A percentile compares a stretch with the other conserved stretches of the same genome.
These are phyloP conservation scores for Seladonia tumulorum DNA, from an alignment of 2,888 invertebrate genomes.

Conservation along the genomic window DNA sequence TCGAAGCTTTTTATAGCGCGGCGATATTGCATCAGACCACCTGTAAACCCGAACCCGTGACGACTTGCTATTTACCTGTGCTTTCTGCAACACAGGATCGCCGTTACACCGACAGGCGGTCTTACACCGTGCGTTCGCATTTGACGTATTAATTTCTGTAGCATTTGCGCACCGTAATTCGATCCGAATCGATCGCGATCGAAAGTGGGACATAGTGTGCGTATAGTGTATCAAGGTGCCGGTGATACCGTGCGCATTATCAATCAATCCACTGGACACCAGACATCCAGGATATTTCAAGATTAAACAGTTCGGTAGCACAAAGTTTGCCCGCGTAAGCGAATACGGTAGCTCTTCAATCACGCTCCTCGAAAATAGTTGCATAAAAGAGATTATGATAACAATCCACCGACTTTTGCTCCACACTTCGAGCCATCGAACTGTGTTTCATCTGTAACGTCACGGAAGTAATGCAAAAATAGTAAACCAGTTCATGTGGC, in stretches of 20 bases:
- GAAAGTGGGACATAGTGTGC: constrained; percentile 45
- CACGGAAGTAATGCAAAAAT: neutral
- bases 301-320: neutral
- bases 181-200: constrained; percentile 54
- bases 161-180: constrained; percentile 53
- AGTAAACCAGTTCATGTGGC: too few species aligned
- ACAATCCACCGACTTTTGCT: neutral
- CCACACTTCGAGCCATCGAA: neutral
- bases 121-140: constrained; percentile 25
- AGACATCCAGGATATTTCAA: neutral
- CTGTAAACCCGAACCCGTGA: constrained; percentile 45
- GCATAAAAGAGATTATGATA: neutral
- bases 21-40: constrained; percentile 33
- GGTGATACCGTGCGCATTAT: constrained; percentile 12
- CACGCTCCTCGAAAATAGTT: neutral
- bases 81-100: constrained; percentile 50
- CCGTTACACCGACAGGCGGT: constrained; percentile 42
- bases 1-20: neutral
- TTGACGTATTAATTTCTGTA: constrained; percentile 56
- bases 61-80: constrained; percentile 31
- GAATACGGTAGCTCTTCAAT: neutral
- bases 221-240: constrained; percentile 33
- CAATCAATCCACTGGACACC: neutral
- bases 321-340: neutral
- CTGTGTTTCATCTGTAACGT: neutral